Evolutionary conservation across 2,888 invertebrate genomes (phyloP).

Genomic region (Leuctra nigra): DNA sequence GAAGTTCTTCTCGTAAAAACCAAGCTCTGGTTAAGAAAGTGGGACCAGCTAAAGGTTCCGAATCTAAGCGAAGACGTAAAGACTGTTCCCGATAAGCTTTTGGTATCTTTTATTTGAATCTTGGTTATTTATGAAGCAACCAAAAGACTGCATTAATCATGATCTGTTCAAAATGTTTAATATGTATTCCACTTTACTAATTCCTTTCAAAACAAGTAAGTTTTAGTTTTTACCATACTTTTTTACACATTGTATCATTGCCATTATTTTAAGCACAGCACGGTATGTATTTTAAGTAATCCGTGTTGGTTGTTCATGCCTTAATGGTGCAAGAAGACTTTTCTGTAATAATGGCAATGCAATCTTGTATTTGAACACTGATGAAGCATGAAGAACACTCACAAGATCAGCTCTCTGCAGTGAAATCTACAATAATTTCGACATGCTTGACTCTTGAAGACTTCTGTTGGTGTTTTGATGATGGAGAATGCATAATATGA

Average conservation of each 20-base stretch:
- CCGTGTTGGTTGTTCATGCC: too few species aligned
- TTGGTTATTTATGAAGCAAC: not conserved
- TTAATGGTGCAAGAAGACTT: too few species aligned
- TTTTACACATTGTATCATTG: not conserved
- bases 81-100: not conserved
- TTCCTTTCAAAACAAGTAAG: not conserved
- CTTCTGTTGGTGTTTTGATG: too few species aligned
- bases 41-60: not conserved
- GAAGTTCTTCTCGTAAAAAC: constrained; percentile 4
- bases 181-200: not conserved
- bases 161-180: not conserved
- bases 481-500: too few species aligned
- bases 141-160: not conserved
- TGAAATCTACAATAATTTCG: too few species aligned
- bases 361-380: too few species aligned
- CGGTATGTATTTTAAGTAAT: too few species aligned
- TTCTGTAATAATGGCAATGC: too few species aligned
- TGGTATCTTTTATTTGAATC: not conserved
- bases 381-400: too few species aligned
- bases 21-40: not conserved
- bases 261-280: not conserved
- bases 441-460: too few species aligned
- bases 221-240: not conserved
- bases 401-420: too few species aligned
- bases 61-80: constrained; percentile 4